phyloP scores from a whole-genome alignment of 2,113 vertebrate species.

The Marmota monax region DNA sequence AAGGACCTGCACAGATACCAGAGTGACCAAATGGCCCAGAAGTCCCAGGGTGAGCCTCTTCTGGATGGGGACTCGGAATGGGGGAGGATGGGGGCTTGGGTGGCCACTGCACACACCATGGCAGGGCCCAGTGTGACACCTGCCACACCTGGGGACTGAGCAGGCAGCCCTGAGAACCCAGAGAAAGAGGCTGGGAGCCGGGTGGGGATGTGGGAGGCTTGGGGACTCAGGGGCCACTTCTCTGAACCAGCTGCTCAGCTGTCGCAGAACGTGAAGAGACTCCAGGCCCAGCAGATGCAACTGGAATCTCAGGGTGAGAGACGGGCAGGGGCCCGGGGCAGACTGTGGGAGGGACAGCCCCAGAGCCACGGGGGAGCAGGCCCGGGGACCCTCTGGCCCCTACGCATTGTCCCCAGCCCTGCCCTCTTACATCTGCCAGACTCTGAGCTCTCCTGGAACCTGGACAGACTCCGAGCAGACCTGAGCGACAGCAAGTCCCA shows the following conservation, averaged over 20 bases:
- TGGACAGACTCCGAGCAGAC: slow-evolving; percentile 53
- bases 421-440: neutral
- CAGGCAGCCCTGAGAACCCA: no score
- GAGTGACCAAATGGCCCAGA: slow-evolving; percentile 45
- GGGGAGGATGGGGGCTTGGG: neutral
- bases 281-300: slow-evolving; percentile 19
- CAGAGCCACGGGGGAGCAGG: neutral
- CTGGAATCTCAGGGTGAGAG: slow-evolving; percentile 64
- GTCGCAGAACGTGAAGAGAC: slow-evolving; percentile 16
- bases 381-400: fast-evolving
- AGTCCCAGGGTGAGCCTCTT: slow-evolving; percentile 58
- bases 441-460: slow-evolving; percentile 16
- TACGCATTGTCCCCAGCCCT: neutral
- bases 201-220: fast-evolving
- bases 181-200: fast-evolving
- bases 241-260: slow-evolving; percentile 42
- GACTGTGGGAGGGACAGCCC: neutral
- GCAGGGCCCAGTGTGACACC: no score
- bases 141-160: neutral
- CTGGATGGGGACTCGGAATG: neutral
- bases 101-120: neutral
- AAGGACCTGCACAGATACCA: slow-evolving; percentile 61
- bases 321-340: fast-evolving
- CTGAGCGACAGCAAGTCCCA: slow-evolving; percentile 66
- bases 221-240: neutral